These are phyloP conservation scores for Myiozetetes cayanensis DNA, from an alignment of 2,113 vertebrate species.

Conservation along the genomic window DNA sequence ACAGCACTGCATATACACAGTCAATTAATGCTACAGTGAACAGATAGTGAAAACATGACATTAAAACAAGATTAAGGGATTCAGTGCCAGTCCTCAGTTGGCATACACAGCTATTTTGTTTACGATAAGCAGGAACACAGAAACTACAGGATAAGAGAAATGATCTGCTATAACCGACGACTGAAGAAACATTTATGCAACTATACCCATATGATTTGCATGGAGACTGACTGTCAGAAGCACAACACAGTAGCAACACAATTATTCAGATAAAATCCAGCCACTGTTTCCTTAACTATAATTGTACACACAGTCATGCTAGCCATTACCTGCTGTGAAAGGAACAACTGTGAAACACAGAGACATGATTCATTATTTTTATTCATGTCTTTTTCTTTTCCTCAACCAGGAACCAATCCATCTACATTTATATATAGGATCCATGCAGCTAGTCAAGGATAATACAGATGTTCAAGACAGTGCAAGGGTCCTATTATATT, in stretches of 20 bases:
- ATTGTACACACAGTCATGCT: neutral
- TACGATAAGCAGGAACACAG: neutral
- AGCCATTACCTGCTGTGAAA: neutral
- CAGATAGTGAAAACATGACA: neutral
- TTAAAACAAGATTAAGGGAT: neutral
- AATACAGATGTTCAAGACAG: neutral
- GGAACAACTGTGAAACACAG: neutral
- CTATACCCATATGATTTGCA: neutral
- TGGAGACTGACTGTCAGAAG: neutral
- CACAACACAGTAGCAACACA: neutral
- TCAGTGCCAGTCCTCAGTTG: neutral
- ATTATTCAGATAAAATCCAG: neutral
- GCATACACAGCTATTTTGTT: neutral
- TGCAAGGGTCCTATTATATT: neutral
- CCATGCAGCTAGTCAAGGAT: neutral
- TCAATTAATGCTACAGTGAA: neutral
- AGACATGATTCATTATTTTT: neutral
- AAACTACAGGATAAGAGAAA: neutral
- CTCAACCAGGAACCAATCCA: neutral
- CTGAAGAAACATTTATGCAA: neutral
- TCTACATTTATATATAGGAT: neutral
- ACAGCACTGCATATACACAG: neutral
- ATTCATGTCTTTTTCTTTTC: neutral
- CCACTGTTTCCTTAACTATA: neutral
- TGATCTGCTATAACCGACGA: fast-evolving